Percentiles rank a stretch among this genome's conserved stretches.
These are phyloP conservation scores for Vireo griseus DNA, from an alignment of 2,797 vertebrate genomes.

Conservation along the genomic window DNA sequence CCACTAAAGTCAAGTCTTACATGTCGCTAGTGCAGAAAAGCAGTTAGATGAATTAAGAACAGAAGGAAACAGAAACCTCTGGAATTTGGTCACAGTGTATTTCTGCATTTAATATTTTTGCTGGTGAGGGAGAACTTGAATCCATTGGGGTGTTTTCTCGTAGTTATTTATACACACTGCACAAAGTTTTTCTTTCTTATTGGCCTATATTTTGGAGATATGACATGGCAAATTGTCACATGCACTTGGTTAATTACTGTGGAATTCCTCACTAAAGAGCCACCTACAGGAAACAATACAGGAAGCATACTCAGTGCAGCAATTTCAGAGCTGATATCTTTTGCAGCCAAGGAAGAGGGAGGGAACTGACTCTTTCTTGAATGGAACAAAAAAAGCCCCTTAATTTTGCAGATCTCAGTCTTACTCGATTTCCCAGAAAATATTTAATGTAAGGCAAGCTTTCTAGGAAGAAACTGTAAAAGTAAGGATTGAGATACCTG, in stretches of 20 bases:
- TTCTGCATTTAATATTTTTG: neutral
- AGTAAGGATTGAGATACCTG: neutral
- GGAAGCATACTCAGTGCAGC: neutral
- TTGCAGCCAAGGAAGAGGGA: neutral
- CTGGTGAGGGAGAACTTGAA: neutral
- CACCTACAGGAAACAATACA: slow-evolving; percentile 20
- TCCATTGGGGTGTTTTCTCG: neutral
- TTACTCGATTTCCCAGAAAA: neutral
- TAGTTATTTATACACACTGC: neutral
- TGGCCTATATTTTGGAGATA: neutral
- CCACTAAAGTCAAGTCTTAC: neutral
- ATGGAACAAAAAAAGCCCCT: neutral
- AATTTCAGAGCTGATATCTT: neutral
- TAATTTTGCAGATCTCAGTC: neutral
- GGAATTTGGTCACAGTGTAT: neutral
- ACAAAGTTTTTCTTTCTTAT: neutral
- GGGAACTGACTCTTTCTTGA: neutral
- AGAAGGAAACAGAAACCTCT: neutral
- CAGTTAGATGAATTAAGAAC: neutral
- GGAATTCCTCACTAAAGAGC: slow-evolving; percentile 11
- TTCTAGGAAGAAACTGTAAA: neutral
- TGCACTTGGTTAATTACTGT: neutral
- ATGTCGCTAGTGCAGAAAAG: neutral
- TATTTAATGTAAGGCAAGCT: neutral
- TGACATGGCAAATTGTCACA: neutral